Base-by-base conservation (phyloP, 2,797 vertebrate genomes). In the Thaleichthys pacificus region DNA sequence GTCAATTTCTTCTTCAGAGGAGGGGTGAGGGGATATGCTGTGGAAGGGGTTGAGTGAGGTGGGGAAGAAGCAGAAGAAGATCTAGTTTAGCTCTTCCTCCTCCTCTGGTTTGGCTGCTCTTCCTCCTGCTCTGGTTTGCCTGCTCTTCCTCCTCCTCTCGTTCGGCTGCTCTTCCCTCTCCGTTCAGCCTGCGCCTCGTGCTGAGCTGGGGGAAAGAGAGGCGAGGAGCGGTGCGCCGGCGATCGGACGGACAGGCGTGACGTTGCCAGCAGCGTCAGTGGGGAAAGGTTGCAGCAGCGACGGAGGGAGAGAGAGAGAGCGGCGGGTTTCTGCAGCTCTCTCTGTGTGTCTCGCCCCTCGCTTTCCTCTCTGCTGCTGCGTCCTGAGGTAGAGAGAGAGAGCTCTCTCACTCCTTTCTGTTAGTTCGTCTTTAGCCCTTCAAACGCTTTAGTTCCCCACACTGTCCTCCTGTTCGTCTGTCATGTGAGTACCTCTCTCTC, bases 311-410 rank as follows among this genome's bases (percentile, higher is more conserved):
- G 92, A 89, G 92, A 86, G 64, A 82, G 91, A 89, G 92, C 86
- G 86, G 90, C 85, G 72, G 21, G 56, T 79, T 76, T 73, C 74
- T 86, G 69, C 15, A 57, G 24, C 42, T 76, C 73, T 71, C 74
- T 35, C 72, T 30, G 71, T 49, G 51, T 26, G 65, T 49, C 72
- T 22, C 80, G 24, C 61, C 69, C 60, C 42, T 28, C 68, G 30
- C 67, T 24, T 24, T 64, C 68, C 74, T 69, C 84, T 87, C 87
- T 88, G 28, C 35, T 71, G 91, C 91, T 91, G 92, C 92, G 89
- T 93, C 89, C 90, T 91, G 88, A 91, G 91, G 91, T 91, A 77
- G 84, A 84, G 88, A 86, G 86, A 88, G 87, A 91, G 85, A 89
- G 90, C 87, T 92, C 86, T 89, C 84, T 88, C 86, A 89, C 86